phyloP scores from a whole-genome alignment of 2,797 vertebrate species.

The Calcarius lapponicus region DNA sequence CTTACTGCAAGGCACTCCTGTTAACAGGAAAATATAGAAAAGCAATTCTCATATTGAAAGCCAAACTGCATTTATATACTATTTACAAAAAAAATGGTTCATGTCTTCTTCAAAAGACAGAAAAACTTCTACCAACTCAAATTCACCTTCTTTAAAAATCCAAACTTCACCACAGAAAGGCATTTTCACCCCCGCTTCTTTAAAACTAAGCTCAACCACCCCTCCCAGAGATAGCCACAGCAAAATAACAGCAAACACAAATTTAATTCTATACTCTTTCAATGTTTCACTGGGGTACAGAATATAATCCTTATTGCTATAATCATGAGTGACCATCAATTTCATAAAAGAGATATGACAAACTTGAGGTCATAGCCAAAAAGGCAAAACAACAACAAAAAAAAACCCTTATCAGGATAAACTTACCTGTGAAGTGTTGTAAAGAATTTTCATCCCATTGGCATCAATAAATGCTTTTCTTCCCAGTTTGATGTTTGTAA shows the following conservation, averaged over 20 bases:
- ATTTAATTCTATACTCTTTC: background rate
- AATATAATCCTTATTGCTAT: background rate
- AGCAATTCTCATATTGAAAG: background rate
- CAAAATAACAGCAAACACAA: background rate
- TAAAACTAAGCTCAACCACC: background rate
- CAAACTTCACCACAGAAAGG: background rate
- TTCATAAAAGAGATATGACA: background rate
- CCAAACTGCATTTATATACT: background rate
- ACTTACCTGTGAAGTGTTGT: slow-evolving; percentile 92
- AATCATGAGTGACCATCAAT: background rate
- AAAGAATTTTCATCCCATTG: slow-evolving; percentile 94
- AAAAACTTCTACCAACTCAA: background rate
- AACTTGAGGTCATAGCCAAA: background rate
- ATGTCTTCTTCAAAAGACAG: background rate
- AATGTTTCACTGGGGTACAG: background rate
- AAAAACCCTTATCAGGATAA: background rate
- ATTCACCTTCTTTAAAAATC: background rate
- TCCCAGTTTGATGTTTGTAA: slow-evolving; percentile 93
- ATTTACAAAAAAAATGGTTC: background rate
- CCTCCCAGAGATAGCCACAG: background rate
- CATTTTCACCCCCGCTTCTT: background rate
- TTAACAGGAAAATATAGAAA: slow-evolving; percentile 30
- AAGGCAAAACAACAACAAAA: background rate
- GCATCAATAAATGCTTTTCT: slow-evolving; percentile 93
- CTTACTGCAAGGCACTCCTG: slow-evolving; percentile 96